A percentile compares a stretch with the other conserved stretches of the same genome.
These are phyloP conservation scores for Saxicola maurus DNA, from an alignment of 2,797 vertebrate species.

Conservation along the genomic window DNA sequence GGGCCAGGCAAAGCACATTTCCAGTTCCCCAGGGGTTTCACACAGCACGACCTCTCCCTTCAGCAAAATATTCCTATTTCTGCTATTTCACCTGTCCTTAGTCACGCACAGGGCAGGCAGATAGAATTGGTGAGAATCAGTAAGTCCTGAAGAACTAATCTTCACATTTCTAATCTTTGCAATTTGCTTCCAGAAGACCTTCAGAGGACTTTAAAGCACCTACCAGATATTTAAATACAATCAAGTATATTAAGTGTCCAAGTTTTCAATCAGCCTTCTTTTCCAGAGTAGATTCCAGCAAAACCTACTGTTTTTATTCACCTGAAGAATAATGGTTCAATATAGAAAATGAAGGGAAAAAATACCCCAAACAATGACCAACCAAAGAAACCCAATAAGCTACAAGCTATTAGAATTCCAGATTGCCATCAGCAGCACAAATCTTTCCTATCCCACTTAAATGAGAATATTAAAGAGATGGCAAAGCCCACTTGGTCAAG, in stretches of 20 bases:
- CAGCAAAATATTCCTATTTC: neutral
- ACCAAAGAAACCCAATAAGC: neutral
- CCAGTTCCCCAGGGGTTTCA: neutral
- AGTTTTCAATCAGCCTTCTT: neutral
- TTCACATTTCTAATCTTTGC: neutral
- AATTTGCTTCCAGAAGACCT: neutral
- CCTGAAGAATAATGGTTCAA: neutral
- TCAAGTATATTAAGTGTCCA: neutral
- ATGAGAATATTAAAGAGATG: neutral
- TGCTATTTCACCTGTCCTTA: neutral
- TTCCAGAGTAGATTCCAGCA: neutral
- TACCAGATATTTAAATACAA: neutral
- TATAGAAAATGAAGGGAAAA: neutral
- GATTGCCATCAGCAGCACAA: neutral
- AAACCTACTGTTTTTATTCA: neutral
- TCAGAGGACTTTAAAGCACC: neutral
- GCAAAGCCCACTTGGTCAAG: neutral
- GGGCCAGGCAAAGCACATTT: neutral
- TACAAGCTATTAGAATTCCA: neutral
- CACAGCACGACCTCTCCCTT: neutral
- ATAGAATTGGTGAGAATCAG: neutral
- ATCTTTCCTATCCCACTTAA: neutral
- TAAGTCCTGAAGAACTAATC: neutral
- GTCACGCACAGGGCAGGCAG: neutral
- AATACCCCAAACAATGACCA: neutral